Evolutionary conservation across 2,113 vertebrate species (phyloP).

Genomic region (Vimba vimba): DNA sequence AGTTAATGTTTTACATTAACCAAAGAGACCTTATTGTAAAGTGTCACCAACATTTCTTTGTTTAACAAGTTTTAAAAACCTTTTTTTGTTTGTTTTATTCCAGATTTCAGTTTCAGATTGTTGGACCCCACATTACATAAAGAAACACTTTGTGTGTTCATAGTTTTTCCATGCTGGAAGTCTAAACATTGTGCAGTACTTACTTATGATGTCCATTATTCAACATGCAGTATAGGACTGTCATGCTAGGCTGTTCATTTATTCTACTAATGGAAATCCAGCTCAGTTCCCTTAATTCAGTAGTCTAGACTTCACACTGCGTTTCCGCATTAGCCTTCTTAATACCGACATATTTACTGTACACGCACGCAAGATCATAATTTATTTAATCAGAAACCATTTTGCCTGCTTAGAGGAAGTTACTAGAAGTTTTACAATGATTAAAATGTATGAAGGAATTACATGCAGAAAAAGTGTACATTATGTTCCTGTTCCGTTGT

Average conservation of each 20-base stretch:
- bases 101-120: too few relatives aligned
- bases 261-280: neutral
- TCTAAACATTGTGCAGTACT: neutral
- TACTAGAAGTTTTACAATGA: neutral
- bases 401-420: neutral
- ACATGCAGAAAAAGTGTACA: neutral
- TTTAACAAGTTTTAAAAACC: neutral
- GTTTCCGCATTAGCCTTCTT: neutral
- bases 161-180: neutral
- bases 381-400: conserved; percentile 16
- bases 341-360: neutral
- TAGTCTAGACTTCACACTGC: neutral
- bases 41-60: neutral
- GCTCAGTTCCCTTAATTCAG: neutral
- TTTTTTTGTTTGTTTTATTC: too few relatives aligned
- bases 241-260: neutral
- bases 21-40: too few relatives aligned
- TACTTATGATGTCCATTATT: neutral
- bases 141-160: neutral
- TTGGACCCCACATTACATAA: neutral
- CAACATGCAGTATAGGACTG: neutral
- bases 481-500: neutral
- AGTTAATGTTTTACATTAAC: too few relatives aligned
- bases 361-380: neutral
- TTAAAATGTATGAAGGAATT: neutral